phyloP scores from a whole-genome alignment of 2,888 invertebrate species.

The Nycteola revayana region DNA sequence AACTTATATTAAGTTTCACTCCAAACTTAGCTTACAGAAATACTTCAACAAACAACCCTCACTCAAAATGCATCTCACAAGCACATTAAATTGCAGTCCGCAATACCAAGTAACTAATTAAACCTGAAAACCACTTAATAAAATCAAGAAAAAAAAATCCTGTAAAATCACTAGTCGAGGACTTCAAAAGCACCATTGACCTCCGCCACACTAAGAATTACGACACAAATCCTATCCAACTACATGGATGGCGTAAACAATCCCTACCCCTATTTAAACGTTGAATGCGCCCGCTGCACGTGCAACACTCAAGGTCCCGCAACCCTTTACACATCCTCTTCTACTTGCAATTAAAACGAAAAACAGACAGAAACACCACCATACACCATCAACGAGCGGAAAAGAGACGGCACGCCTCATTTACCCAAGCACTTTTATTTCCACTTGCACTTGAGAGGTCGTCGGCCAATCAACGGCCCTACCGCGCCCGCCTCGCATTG shows the following conservation, averaged over 20 bases:
- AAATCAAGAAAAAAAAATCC: slow-evolving; percentile 4
- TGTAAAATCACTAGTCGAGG: slow-evolving; percentile 14
- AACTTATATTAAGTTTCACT: no score
- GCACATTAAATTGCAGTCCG: no score
- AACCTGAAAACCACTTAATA: slow-evolving; percentile 9
- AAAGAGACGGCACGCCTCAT: slow-evolving; percentile 71
- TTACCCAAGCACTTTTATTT: slow-evolving; percentile 79
- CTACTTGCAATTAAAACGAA: slow-evolving; percentile 80
- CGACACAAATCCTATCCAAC: slow-evolving; percentile 32
- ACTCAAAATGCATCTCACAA: no score
- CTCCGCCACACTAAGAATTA: slow-evolving; percentile 22
- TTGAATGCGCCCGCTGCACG: slow-evolving; percentile 74
- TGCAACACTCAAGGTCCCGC: slow-evolving; percentile 78
- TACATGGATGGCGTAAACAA: slow-evolving; percentile 62
- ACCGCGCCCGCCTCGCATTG: slow-evolving; percentile 73
- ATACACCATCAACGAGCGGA: slow-evolving; percentile 43
- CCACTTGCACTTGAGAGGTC: slow-evolving; percentile 72
- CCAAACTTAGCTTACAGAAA: no score
- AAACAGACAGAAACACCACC: slow-evolving; percentile 60
- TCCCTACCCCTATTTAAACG: slow-evolving; percentile 64
- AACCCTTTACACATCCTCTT: slow-evolving; percentile 78
- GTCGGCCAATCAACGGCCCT: slow-evolving; percentile 80
- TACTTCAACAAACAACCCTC: no score
- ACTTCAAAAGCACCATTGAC: slow-evolving; percentile 33
- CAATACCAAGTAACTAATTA: slow-evolving; percentile 19